Evolutionary conservation across 1,140 invertebrate genomes (phyloP), one percentile per base, ranked within the genome.

Genomic region (Cyrtorhinus lividipennis): DNA sequence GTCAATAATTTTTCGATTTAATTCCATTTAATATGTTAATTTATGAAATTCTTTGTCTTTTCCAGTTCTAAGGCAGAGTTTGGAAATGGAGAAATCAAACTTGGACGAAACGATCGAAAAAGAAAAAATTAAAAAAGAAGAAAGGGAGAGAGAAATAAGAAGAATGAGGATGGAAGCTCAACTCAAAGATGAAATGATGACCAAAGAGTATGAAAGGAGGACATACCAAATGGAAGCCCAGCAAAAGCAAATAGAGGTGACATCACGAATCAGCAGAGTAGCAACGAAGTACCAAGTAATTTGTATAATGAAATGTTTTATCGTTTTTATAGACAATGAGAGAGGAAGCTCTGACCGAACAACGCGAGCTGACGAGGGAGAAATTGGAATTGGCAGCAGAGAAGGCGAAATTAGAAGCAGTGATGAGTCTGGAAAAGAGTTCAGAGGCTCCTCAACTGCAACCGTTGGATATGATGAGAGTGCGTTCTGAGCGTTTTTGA

Each of bases 311-410:
- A n/a, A n/a, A n/a, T n/a, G 5, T 53, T 3, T 53, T 58, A 58
- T 58, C 13, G 25, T 24, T 58, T 24, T n/a, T 62, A 24, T 44
- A 65, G 64, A 26, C 38, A 57, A 60, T 65, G 61, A 59, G 62
- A 44, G 62, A 63, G 12, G 27, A 62, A 45, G 64, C 64, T 10
- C 10, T 65, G 12, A 60, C 38, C 25, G 64, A 65, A 25, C 56
- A 62, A 53, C 38, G 15, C 15, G 58, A 60, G 23, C 18, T 65
- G 20, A 46, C 64, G 0, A 62, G 24, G 24, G 64, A 65, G 13
- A 65, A 65, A 26, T 25, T 65, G 20, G 38, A 23, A 25, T 2
- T 65, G 1, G 60, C 60, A 24, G 57, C 64, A 24, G 64, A 65
- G 20, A 62, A 56, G 18, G 64, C 64, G 2, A 63, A 62, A 61